Evolutionary conservation across 2,888 invertebrate species (phyloP).

Genomic region (Thereva nobilitata): DNA sequence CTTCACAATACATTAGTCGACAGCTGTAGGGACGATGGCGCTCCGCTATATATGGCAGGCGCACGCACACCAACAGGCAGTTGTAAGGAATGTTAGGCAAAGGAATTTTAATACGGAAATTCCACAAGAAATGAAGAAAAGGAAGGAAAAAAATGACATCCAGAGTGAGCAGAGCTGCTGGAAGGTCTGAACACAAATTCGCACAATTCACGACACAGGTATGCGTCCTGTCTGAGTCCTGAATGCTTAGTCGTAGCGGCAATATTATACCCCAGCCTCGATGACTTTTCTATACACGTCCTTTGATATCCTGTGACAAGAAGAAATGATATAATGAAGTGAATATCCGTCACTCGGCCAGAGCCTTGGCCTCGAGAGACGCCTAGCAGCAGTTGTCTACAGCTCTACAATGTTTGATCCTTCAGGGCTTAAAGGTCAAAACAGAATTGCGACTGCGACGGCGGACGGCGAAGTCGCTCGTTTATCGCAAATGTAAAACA

Average conservation of each 20-base stretch:
- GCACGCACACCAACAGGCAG: slow-evolving; percentile 27
- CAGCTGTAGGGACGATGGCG: not conserved
- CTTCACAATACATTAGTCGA: too few relatives aligned
- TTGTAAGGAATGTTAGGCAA: slow-evolving; percentile 35
- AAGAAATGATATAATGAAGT: slow-evolving; percentile 15
- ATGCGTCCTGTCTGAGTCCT: too few relatives aligned
- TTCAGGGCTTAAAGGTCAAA: too few relatives aligned
- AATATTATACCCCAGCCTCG: too few relatives aligned
- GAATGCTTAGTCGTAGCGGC: too few relatives aligned
- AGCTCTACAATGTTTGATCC: too few relatives aligned
- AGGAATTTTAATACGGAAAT: slow-evolving; percentile 42
- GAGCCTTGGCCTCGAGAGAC: not conserved
- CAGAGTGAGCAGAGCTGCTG: too few relatives aligned
- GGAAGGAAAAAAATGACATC: slow-evolving; percentile 24
- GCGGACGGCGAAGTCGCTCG: too few relatives aligned
- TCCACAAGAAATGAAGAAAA: slow-evolving; percentile 39
- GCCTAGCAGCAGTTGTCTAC: too few relatives aligned
- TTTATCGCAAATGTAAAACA: too few relatives aligned
- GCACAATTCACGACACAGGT: not conserved
- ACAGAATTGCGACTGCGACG: too few relatives aligned
- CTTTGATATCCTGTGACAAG: not conserved
- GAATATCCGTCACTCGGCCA: not conserved
- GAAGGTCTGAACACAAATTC: slow-evolving; percentile 15
- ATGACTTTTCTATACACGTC: too few relatives aligned
- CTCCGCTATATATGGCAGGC: slow-evolving; percentile 7